Base-by-base conservation (phyloP, 2,888 invertebrate genomes). In the Thera britannica region DNA sequence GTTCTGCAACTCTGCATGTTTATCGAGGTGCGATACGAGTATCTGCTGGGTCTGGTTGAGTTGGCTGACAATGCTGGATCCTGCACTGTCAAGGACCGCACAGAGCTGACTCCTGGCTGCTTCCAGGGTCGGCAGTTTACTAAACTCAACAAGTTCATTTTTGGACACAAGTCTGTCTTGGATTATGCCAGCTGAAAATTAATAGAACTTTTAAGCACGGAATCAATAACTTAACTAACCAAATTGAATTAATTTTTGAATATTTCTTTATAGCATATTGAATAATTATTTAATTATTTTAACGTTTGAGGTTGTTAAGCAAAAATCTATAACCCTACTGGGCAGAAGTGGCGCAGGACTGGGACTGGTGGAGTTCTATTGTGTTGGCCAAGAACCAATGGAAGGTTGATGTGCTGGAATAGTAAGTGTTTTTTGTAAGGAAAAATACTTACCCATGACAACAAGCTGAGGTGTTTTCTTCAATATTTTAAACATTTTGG, bases 401-500 rank as follows among this genome's bases (percentile, higher is more conserved):
- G 23, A 23, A 23, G 23, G 23, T 23, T 23, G 23, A 23, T 23
- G 23, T 23, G 23, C 23, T 23, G 23, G 23, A 23, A 23, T 23
- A 23, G 23, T 23, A 23, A 23, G 23, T 23, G 23, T 23, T 23
- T 23, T 23, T 23, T 49, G n/a, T 34, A 38, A 57, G 3, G 5
- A 23, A 34, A 48, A 44, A 64, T 49, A 34, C 89, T 72, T 86
- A 95, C 97, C 97, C 85, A 98, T 85, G 34, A 97, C 88, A 74
- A 96, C 84, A 78, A 97, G 88, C 82, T 97, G 96, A 1, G 97
- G 97, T 72, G 95, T 94, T 82, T 96, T 97, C 69, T 95, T 97
- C 4, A 96, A 84, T 54, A 96, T 94, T 83, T 95, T 96, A 49
- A 96, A 83, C 79, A 97, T 82, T 75, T 94, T 93, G 8, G 85